Conservation (phyloP, 2,797 vertebrate species). For the Sandelia bainsii region DNA sequence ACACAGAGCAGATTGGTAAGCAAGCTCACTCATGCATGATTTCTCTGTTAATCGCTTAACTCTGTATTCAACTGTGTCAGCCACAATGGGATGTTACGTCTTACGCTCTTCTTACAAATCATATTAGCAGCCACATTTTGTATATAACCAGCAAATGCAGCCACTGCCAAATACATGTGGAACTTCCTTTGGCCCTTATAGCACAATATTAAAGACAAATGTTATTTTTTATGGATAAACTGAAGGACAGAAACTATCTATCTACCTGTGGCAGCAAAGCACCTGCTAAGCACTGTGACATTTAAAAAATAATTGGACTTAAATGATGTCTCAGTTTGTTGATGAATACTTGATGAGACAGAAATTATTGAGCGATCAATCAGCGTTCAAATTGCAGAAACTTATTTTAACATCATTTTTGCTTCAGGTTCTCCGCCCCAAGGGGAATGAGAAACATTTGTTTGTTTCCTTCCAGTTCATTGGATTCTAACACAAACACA, state of each 20-base stretch:
- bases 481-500: background rate
- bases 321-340: conserved; percentile 40
- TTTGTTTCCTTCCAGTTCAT: background rate
- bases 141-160: conserved; percentile 11
- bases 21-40: conserved; percentile 72
- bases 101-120: conserved; percentile 66
- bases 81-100: conserved; percentile 67
- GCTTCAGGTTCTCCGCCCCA: conserved; percentile 6
- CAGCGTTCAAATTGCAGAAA: conserved; percentile 24
- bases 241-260: conserved; percentile 1
- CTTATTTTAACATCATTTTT: conserved; percentile 19
- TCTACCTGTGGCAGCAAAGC: conserved; percentile 24
- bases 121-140: conserved; percentile 39
- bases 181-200: background rate
- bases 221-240: conserved; percentile 26
- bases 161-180: conserved; percentile 6
- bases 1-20: conserved; percentile 74
- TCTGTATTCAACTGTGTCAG: conserved; percentile 71
- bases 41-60: conserved; percentile 64
- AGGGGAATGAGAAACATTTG: conserved; percentile 15
- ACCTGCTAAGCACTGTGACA: conserved; percentile 23
- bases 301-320: conserved; percentile 36
- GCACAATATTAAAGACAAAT: background rate
- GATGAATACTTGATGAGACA: conserved; percentile 31
- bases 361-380: conserved; percentile 50